These are phyloP conservation scores for Saxicola maurus DNA, from an alignment of 2,797 vertebrate genomes.

Conservation along the genomic window DNA sequence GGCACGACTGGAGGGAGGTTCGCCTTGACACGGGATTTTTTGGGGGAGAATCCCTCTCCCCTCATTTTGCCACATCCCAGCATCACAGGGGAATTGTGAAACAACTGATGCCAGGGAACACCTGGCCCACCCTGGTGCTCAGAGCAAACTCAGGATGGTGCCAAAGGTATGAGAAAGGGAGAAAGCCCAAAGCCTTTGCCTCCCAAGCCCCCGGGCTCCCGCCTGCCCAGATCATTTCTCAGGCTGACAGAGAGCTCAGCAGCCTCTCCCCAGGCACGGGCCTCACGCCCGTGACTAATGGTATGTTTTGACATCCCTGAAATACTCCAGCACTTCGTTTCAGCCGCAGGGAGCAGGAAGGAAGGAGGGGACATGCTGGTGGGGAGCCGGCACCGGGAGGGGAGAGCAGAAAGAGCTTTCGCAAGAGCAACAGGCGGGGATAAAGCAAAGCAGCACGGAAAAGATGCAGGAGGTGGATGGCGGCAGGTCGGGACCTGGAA, in stretches of 20 bases:
- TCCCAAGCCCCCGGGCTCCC: fast-evolving
- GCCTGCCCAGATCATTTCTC: not conserved
- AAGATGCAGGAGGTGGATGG: fast-evolving
- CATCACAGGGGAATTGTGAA: not conserved
- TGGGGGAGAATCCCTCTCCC: not conserved
- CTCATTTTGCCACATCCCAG: not conserved
- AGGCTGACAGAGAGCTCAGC: not conserved
- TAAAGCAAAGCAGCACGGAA: not conserved
- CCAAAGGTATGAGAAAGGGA: fast-evolving
- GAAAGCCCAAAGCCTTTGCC: not conserved
- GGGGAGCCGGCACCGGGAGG: not conserved
- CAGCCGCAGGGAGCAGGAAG: constrained; percentile 34
- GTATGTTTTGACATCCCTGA: constrained; percentile 63
- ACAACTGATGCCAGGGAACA: not conserved
- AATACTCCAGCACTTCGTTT: constrained; percentile 42
- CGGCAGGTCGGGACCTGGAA: not conserved
- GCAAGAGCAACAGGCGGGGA: not conserved
- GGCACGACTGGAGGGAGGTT: fast-evolving
- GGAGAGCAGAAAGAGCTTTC: not conserved
- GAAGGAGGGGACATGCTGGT: not conserved
- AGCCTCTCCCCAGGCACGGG: constrained; percentile 24
- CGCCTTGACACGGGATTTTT: fast-evolving
- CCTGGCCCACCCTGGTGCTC: not conserved
- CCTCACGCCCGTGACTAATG: constrained; percentile 31
- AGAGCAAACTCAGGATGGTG: not conserved